Percentiles rank a stretch among this genome's conserved stretches.
phyloP scores from a whole-genome alignment of 1,140 invertebrate genomes.

The Zaprionus kolodkinae region DNA sequence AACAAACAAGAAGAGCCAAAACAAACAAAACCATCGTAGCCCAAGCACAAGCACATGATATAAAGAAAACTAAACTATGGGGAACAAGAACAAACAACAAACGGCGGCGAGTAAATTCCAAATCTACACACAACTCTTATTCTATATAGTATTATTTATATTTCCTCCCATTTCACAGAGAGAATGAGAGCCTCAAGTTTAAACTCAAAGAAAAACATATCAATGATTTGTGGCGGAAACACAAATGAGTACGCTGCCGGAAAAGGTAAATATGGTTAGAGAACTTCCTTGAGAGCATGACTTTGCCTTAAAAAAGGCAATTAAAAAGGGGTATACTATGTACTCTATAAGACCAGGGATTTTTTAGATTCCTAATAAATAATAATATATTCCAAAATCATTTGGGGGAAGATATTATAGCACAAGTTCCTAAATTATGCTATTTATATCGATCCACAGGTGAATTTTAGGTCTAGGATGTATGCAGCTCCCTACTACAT shows the following conservation, averaged over 20 bases:
- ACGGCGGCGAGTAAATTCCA: neutral
- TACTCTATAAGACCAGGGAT: too few relatives aligned
- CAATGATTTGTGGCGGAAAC: conserved; percentile 12
- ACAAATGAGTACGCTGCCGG: neutral
- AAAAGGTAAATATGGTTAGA: conserved; percentile 15
- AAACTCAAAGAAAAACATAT: conserved; percentile 1
- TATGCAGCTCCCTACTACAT: too few relatives aligned
- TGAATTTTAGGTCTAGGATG: too few relatives aligned
- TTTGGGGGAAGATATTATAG: too few relatives aligned
- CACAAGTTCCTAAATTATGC: too few relatives aligned
- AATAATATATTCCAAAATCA: too few relatives aligned
- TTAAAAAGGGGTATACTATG: too few relatives aligned
- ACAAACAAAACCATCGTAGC: conserved; percentile 13
- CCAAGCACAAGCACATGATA: conserved; percentile 14
- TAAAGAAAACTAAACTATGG: conserved; percentile 14
- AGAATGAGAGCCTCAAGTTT: neutral
- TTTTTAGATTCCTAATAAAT: too few relatives aligned
- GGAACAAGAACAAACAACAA: neutral
- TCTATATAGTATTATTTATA: neutral
- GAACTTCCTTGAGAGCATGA: neutral
- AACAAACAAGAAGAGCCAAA: conserved; percentile 41
- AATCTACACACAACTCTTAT: neutral
- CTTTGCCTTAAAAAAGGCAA: too few relatives aligned
- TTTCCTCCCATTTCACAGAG: neutral
- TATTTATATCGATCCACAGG: too few relatives aligned